Conservation (phyloP, 2,797 vertebrate species). For the Schizopygopsis pylzovi region DNA sequence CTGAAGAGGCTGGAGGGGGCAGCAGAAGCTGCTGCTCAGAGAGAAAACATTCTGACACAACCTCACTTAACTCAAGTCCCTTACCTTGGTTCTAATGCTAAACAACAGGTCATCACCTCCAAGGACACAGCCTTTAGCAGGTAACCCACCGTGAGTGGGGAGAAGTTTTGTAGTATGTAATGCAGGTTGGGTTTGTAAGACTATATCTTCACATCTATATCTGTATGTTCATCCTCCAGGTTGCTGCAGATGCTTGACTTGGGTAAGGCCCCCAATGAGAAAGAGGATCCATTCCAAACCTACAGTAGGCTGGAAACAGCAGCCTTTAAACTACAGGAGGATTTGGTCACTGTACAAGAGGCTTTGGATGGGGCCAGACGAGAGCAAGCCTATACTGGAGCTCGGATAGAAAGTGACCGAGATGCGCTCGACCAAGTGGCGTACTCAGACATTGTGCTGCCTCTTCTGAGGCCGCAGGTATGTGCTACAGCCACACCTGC, state of each 20-base stretch:
- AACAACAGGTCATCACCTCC: conserved; percentile 74
- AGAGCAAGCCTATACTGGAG: conserved; percentile 76
- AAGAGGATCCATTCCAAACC: conserved; percentile 86
- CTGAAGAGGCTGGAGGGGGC: conserved; percentile 74
- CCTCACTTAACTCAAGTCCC: conserved; percentile 70
- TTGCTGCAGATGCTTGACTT: conserved; percentile 85
- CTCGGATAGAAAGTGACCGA: conserved; percentile 76
- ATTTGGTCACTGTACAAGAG: conserved; percentile 73
- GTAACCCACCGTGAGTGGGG: conserved; percentile 65
- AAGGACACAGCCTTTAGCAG: conserved; percentile 83
- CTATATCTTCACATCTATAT: neutral
- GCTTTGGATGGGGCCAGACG: conserved; percentile 72
- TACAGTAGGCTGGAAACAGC: conserved; percentile 81
- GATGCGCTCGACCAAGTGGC: conserved; percentile 76
- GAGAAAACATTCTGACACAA: conserved; percentile 75
- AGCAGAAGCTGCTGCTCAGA: conserved; percentile 65
- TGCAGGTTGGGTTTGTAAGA: neutral
- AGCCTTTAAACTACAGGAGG: conserved; percentile 75
- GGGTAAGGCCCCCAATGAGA: conserved; percentile 60
- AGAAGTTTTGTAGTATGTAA: neutral
- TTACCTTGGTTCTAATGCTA: conserved; percentile 67
- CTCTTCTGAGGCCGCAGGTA: conserved; percentile 85
- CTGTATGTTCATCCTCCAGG: conserved; percentile 70
- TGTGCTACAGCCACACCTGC: conserved; percentile 70
- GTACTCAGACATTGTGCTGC: conserved; percentile 82